Evolutionary conservation across 2,888 invertebrate genomes (phyloP).

Genomic region (Stomorhina lunata): DNA sequence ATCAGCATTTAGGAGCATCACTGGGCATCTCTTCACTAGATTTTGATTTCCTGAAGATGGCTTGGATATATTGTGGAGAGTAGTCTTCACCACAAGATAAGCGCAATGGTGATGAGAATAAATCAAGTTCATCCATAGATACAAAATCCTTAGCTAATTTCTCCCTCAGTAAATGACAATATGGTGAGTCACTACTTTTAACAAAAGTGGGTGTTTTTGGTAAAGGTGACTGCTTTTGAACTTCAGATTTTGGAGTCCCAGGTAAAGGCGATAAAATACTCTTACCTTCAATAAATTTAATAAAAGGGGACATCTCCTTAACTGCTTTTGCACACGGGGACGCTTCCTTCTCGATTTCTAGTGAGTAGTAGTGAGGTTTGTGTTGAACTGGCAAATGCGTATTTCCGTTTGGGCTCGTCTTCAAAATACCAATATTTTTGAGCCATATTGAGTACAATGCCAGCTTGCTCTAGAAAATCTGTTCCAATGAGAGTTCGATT

Average conservation of each 20-base stretch:
- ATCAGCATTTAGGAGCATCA: not conserved
- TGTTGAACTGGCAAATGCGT: not conserved
- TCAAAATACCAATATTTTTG: conserved; percentile 32
- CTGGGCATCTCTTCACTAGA: not conserved
- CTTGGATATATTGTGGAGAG: not conserved
- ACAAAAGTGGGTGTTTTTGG: conserved; percentile 2
- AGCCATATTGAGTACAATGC: conserved; percentile 31
- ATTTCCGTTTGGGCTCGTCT: not conserved
- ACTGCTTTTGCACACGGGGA: conserved; percentile 25
- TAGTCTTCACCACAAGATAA: not conserved
- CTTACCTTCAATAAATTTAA: not conserved
- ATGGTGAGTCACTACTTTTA: not conserved
- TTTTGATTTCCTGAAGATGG: not conserved
- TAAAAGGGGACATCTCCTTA: conserved; percentile 21
- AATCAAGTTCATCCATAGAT: too few relatives aligned
- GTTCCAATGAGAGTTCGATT: conserved; percentile 20
- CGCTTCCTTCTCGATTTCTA: conserved; percentile 14
- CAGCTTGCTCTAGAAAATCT: conserved; percentile 37
- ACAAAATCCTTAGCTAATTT: too few relatives aligned
- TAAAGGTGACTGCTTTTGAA: not conserved
- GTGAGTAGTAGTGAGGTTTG: not conserved
- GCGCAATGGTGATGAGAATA: too few relatives aligned
- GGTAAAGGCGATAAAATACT: conserved; percentile 6
- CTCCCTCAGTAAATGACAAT: not conserved
- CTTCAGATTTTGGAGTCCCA: not conserved